phyloP scores from a whole-genome alignment of 1,140 invertebrate genomes.

The Apis dorsata region DNA sequence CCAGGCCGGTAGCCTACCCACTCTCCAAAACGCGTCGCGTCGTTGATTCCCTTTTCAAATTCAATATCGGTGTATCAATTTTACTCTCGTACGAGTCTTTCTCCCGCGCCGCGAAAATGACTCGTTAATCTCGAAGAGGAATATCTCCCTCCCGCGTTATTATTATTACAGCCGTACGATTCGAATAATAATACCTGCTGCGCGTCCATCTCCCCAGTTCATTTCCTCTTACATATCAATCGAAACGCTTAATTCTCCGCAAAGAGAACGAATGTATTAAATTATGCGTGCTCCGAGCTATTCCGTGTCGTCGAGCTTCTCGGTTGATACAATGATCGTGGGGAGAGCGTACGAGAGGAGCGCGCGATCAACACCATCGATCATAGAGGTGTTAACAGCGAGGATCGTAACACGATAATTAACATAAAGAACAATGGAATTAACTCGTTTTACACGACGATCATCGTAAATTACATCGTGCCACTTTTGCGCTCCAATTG shows the following conservation, averaged over 20 bases:
- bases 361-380: constrained; percentile 52
- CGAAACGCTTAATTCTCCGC: background rate
- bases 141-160: constrained; percentile 16
- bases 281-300: too few relatives aligned
- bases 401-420: constrained; percentile 56
- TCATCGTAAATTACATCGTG: constrained; percentile 54
- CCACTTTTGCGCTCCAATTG: constrained; percentile 47
- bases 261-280: background rate
- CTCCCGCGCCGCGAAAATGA: background rate
- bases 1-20: constrained; percentile 35
- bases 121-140: constrained; percentile 21
- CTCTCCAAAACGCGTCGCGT: constrained; percentile 38
- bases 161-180: too few relatives aligned
- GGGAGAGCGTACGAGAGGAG: background rate
- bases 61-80: constrained; percentile 58
- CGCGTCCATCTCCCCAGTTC: too few relatives aligned
- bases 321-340: constrained; percentile 5
- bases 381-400: constrained; percentile 49
- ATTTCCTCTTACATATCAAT: too few relatives aligned
- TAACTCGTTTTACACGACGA: constrained; percentile 55
- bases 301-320: background rate
- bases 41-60: constrained; percentile 34
- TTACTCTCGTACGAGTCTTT: background rate
- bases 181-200: too few relatives aligned
- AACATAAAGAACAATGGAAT: constrained; percentile 70